Conservation (phyloP, 2,888 invertebrate species). For the Encarsia formosa region DNA sequence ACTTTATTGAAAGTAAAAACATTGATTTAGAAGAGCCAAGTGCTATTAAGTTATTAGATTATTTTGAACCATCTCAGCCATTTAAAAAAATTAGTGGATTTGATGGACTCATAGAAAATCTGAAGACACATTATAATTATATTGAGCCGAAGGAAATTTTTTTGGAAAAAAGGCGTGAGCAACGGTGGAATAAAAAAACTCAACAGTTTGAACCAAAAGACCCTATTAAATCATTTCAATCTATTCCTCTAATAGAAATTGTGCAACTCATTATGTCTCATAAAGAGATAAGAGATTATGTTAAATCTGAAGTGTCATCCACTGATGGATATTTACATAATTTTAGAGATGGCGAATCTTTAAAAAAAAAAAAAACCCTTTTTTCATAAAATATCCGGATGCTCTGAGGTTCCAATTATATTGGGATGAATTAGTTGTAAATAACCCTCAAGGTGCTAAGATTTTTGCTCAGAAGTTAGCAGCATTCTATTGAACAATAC, state of each 20-base stretch:
- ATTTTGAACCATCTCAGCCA: neutral
- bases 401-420: conserved; percentile 26
- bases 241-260: conserved; percentile 8
- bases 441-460: conserved; percentile 28
- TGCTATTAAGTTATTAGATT: neutral
- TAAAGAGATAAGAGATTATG: conserved; percentile 1
- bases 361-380: neutral
- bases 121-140: neutral
- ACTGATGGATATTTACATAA: neutral
- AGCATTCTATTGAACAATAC: conserved; percentile 27
- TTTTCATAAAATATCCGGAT: conserved; percentile 1
- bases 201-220: neutral
- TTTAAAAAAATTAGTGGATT: neutral
- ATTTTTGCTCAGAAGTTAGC: conserved; percentile 26
- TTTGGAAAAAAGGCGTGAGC: neutral
- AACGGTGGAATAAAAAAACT: neutral
- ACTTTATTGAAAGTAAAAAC: neutral
- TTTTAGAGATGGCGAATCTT: conserved; percentile 8
- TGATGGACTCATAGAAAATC: neutral
- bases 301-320: neutral
- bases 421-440: conserved; percentile 29
- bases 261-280: conserved; percentile 11
- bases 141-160: neutral
- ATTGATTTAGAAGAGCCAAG: neutral
- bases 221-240: conserved; percentile 8